Evolutionary conservation across 2,797 vertebrate species (phyloP).

Genomic region (Pipistrellus kuhlii): DNA sequence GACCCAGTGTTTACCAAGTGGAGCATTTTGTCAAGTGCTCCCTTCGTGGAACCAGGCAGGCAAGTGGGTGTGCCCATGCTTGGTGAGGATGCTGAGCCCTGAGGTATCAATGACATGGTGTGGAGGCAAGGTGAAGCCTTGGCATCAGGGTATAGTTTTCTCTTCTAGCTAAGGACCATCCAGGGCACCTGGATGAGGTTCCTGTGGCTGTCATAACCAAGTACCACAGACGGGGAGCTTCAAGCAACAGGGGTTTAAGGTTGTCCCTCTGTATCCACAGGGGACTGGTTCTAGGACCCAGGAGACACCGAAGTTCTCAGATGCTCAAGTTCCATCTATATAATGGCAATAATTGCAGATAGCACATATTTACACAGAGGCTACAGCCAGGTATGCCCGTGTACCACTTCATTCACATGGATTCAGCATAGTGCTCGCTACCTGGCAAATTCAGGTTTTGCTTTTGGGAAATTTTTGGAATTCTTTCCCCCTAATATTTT

Average conservation of each 20-base stretch:
- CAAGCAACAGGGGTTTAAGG: not conserved
- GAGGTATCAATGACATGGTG: not conserved
- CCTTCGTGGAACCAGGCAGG: not conserved
- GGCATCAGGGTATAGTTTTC: rapidly evolving
- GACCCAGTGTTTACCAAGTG: not conserved
- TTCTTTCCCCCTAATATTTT: not conserved
- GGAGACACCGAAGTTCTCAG: not conserved
- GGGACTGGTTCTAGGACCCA: not conserved
- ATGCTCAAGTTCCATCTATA: not conserved
- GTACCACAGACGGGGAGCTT: not conserved
- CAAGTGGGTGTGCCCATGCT: not conserved
- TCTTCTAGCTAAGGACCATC: not conserved
- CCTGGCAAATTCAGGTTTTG: not conserved
- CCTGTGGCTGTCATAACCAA: rapidly evolving
- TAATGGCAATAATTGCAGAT: not conserved
- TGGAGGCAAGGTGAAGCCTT: not conserved
- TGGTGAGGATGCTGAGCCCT: not conserved
- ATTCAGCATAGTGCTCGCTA: too few species aligned
- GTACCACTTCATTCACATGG: not conserved
- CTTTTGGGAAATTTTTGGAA: not conserved
- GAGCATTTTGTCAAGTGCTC: not conserved
- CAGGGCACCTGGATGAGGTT: not conserved
- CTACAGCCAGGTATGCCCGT: not conserved
- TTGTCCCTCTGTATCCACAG: not conserved
- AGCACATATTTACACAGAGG: not conserved